Percentiles rank a stretch among this genome's conserved stretches.
Evolutionary conservation across 2,888 invertebrate genomes (phyloP).

Genomic region (Drosophila borborema): DNA sequence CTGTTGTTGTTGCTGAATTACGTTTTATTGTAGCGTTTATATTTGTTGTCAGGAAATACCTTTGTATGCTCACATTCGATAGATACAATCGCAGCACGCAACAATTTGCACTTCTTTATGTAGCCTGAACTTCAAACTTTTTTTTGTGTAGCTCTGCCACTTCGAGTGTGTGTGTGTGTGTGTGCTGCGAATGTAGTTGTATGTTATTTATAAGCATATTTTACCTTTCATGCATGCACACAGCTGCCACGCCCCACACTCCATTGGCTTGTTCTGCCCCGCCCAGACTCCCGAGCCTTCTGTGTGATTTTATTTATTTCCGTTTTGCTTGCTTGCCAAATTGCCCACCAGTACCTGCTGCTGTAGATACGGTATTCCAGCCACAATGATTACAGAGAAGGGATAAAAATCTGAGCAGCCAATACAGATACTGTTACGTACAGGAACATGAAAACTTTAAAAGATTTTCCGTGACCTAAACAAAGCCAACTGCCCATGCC

Average conservation of each 20-base stretch:
- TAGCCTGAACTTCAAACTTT: constrained; percentile 70
- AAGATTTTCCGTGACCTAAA: constrained; percentile 45
- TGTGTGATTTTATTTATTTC: constrained; percentile 75
- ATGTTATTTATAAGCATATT: constrained; percentile 70
- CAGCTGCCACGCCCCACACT: constrained; percentile 32
- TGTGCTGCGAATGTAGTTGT: constrained; percentile 31
- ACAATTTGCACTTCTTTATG: constrained; percentile 81
- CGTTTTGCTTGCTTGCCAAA: constrained; percentile 47
- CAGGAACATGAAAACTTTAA: constrained; percentile 65
- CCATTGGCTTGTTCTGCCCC: background rate
- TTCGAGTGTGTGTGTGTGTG: constrained; percentile 5
- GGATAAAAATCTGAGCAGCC: constrained; percentile 69
- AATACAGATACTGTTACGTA: constrained; percentile 40
- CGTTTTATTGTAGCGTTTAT: constrained; percentile 73
- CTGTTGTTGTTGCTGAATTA: constrained; percentile 34
- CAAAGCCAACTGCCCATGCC: background rate
- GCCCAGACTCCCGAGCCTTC: constrained; percentile 4
- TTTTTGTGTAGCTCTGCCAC: constrained; percentile 22
- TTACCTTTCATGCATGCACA: constrained; percentile 76
- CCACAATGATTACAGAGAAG: constrained; percentile 59
- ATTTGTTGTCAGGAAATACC: constrained; percentile 79
- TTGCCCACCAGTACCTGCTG: constrained; percentile 57
- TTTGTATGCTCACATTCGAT: constrained; percentile 70
- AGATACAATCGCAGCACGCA: constrained; percentile 79
- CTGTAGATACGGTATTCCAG: constrained; percentile 23